phyloP scores from a whole-genome alignment of 2,888 invertebrate species.

The Eumacrocentrus americanus region DNA sequence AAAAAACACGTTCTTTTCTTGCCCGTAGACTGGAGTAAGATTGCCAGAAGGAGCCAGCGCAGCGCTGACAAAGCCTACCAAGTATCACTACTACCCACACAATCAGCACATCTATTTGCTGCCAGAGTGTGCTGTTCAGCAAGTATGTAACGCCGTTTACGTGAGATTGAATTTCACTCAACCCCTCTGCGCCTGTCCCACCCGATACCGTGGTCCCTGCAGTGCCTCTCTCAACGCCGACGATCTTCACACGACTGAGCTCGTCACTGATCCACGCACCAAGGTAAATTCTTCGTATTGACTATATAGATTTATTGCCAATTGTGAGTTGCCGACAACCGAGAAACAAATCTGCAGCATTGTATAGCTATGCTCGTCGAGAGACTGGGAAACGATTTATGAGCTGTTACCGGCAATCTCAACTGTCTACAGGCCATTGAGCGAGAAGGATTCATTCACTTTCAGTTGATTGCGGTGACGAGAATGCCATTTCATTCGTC shows the following conservation, averaged over 20 bases:
- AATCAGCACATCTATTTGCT: slow-evolving; percentile 91
- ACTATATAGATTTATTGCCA: not conserved
- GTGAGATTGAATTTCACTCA: slow-evolving; percentile 91
- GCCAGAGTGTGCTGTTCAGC: slow-evolving; percentile 93
- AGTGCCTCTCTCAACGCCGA: slow-evolving; percentile 88
- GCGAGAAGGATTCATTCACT: not conserved
- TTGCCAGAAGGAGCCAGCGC: slow-evolving; percentile 63
- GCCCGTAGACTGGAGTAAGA: slow-evolving; percentile 57
- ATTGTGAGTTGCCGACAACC: not conserved
- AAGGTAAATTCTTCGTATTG: slow-evolving; percentile 68
- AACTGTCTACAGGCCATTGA: too few species aligned
- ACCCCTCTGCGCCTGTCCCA: slow-evolving; percentile 89
- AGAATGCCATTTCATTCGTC: not conserved
- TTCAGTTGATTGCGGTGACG: not conserved
- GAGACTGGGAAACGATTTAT: not conserved
- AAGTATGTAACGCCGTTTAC: slow-evolving; percentile 94
- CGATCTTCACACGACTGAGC: slow-evolving; percentile 89
- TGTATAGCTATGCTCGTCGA: too few species aligned
- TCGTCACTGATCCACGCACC: slow-evolving; percentile 83
- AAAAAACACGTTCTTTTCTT: not conserved
- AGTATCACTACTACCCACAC: slow-evolving; percentile 93
- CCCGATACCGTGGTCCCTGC: slow-evolving; percentile 87
- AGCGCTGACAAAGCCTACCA: slow-evolving; percentile 80
- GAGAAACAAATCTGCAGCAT: too few species aligned
- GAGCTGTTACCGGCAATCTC: not conserved